These are phyloP conservation scores for Leptobrachium ailaonicum DNA, from an alignment of 2,113 vertebrate species.

Conservation along the genomic window DNA sequence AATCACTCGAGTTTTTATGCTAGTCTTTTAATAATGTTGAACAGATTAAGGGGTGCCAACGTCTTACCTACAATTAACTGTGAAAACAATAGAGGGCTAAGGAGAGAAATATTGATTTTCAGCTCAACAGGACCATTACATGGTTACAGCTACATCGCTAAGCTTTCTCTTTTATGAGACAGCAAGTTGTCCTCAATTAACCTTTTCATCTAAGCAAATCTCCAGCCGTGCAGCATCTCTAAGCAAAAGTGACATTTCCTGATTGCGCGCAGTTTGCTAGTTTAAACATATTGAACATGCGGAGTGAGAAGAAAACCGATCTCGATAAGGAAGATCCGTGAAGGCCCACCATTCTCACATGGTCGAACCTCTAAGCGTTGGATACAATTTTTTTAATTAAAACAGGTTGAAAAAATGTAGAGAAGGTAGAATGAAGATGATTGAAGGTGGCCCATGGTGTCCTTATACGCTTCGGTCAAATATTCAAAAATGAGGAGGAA, in stretches of 20 bases:
- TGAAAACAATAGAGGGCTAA: conserved; percentile 27
- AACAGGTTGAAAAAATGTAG: too few relatives aligned
- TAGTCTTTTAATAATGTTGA: conserved; percentile 26
- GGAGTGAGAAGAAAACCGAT: background rate
- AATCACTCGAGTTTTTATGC: background rate
- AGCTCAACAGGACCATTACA: conserved; percentile 19
- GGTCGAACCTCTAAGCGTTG: too few relatives aligned
- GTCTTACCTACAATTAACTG: conserved; percentile 33
- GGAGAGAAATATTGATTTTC: conserved; percentile 34
- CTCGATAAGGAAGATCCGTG: background rate
- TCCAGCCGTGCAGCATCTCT: conserved; percentile 24
- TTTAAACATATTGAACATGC: background rate
- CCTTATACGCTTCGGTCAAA: too few relatives aligned
- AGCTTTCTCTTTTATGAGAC: conserved; percentile 35
- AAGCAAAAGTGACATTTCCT: conserved; percentile 41
- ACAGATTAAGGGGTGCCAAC: conserved; percentile 18
- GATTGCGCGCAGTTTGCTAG: conserved; percentile 17
- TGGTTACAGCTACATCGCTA: conserved; percentile 42
- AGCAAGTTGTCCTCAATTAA: conserved; percentile 46
- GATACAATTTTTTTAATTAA: too few relatives aligned
- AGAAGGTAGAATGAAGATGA: too few relatives aligned
- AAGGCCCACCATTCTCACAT: too few relatives aligned
- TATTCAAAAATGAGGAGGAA: too few relatives aligned
- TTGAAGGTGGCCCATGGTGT: too few relatives aligned
- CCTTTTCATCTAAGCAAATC: conserved; percentile 44